Base-by-base conservation (phyloP, 2,113 vertebrate genomes). In the Solea solea region DNA sequence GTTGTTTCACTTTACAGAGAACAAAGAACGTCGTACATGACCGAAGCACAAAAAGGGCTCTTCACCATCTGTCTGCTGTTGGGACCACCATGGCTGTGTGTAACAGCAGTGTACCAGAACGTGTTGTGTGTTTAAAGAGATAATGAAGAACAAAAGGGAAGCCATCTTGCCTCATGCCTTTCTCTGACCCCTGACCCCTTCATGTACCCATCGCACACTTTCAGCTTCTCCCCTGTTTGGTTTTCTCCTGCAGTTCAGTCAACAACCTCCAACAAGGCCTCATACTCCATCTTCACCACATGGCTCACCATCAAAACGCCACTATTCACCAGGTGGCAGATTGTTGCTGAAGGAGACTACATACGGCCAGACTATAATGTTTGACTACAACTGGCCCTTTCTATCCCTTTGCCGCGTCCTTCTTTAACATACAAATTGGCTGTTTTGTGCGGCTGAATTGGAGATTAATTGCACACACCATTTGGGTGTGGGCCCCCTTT, bases 341-440 rank as follows among this genome's bases (percentile, higher is more conserved):
- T 85, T 91, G 89, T 76, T 58, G 68, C 49, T 85, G 75, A 81
- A 82, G 62, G 73, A 69, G 83, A 56, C 66, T 71, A 80, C 84
- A 86, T 83, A 79, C 58, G 53, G 75, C 72, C 83, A 39, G 48
- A 72, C 76, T 72, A 72, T 80, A 52, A 71, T 79, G 82, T 73
- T 72, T 65, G 46, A 59, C 71, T 56, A 57, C 46, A 27, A 57
- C 70, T 0, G 74, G 64, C 69, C 58, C 64, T 25, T 71, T 68
- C 60, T 67, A 2, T 64, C 70, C 72, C 81, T 65, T 44, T 21
- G 61, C 57, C 10, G 39, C 76, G 58, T 78, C 74, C 85, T 89
- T 88, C 91, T 89, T 93, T 92, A 90, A 93, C 90, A 91, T 92
- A 92, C 92, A 92, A 93, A 93, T 92, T 90, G 88, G 81, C 90